Percentiles rank a stretch among this genome's conserved stretches.
Conservation (phyloP, 2,797 vertebrate species). For the Aselliscus stoliczkanus region DNA sequence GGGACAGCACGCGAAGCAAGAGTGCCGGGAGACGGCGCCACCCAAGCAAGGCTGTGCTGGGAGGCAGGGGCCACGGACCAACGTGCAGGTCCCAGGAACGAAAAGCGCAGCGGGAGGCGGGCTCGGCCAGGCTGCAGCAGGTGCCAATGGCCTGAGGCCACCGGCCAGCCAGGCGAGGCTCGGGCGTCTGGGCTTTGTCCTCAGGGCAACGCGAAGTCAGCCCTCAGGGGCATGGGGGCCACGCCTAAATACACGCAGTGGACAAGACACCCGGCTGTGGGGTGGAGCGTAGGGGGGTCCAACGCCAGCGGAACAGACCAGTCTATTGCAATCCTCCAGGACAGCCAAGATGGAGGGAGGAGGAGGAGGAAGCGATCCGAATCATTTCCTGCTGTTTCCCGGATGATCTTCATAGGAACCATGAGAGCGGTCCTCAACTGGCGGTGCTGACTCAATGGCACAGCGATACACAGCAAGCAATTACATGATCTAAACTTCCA, state of each 20-base stretch:
- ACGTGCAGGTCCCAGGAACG: not conserved
- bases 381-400: not conserved
- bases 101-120: not conserved
- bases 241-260: accelerated
- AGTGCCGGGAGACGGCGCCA: not conserved
- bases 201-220: not conserved
- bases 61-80: not conserved
- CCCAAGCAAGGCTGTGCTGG: not conserved
- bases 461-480: not conserved
- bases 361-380: not conserved
- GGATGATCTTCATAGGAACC: not conserved
- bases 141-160: not conserved
- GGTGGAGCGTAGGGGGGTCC: not conserved
- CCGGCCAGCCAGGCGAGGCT: not conserved
- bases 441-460: not conserved
- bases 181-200: not conserved
- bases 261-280: not conserved
- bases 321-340: not conserved
- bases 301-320: not conserved
- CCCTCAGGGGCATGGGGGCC: not conserved
- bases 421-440: not conserved
- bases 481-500: not conserved
- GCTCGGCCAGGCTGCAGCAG: not conserved
- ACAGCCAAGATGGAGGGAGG: not conserved
- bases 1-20: not conserved